These are phyloP conservation scores for Taxidea taxus DNA, from an alignment of 2,113 vertebrate species.

Conservation along the genomic window DNA sequence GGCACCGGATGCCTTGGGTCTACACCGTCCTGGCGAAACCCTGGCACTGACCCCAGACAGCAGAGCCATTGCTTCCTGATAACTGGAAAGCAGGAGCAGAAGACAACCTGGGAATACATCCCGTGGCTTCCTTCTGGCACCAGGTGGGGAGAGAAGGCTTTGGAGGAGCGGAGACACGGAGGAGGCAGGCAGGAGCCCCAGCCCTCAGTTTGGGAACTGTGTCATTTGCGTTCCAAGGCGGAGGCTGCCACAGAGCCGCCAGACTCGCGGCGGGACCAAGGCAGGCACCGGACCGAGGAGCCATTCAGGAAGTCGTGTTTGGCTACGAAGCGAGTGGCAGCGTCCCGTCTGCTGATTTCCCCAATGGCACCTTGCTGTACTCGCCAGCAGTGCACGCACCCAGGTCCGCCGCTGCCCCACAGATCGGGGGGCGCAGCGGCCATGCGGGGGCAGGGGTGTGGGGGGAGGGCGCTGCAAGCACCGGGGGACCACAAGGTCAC, in stretches of 20 bases:
- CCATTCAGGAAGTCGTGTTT: background rate
- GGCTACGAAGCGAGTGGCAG: background rate
- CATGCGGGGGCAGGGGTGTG: rapidly evolving
- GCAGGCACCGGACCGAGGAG: background rate
- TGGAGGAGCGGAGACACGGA: background rate
- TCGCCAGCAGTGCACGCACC: background rate
- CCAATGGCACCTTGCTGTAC: rapidly evolving
- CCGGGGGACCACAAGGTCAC: rapidly evolving
- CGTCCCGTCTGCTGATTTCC: background rate
- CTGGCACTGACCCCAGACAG: rapidly evolving
- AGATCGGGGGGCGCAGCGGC: background rate
- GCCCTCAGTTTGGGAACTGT: rapidly evolving
- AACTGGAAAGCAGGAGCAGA: background rate
- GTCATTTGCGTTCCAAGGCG: rapidly evolving
- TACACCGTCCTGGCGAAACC: background rate
- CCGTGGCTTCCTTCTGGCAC: rapidly evolving
- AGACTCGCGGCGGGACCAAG: background rate
- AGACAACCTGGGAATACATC: rapidly evolving
- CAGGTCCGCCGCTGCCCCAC: too few species aligned
- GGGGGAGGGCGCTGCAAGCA: too few species aligned
- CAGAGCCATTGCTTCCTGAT: rapidly evolving
- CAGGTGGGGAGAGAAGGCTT: background rate
- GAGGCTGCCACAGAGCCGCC: rapidly evolving
- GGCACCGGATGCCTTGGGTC: rapidly evolving
- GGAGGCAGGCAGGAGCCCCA: too few species aligned